Evolutionary conservation across 1,140 invertebrate genomes (phyloP), one percentile per base, ranked within the genome.

Genomic region (Copidosoma floridanum): DNA sequence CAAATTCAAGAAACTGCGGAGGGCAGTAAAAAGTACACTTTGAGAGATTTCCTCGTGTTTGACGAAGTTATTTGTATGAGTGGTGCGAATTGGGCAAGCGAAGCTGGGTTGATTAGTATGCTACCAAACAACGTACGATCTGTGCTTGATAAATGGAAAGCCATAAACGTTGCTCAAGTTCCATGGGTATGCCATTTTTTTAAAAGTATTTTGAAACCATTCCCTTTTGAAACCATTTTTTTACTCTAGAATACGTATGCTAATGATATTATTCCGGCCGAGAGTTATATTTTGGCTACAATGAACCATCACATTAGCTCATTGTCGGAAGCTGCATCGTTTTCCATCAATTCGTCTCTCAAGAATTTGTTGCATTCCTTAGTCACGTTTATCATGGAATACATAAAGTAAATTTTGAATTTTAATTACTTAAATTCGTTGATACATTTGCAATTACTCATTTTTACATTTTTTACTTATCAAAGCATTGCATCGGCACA

Each of bases 251-350:
- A 85, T 41, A 85, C 86, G 5, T 90, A 88, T 71, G 83, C 86
- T 16, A 88, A 86, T 65, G 90, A 94, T 71, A 87, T 92, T 6
- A 88, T 94, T 64, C 91, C 91, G 21, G 87, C 88, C 0, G 92
- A 94, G 71, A 92, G 87, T 68, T 92, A 90, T 62, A 84, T 93
- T 7, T 79, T 88, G 58, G 83, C 83, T 24, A 82, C 86, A 2
- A 81, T 89, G 8, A 82, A 82, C 65, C 74, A 79, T 21, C 83
- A 85, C 57, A 77, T 86, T 11, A 80, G 80, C 18, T 82, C 82
- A 10, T 65, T 88, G 4, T 84, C 86, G 23, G 80, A 82, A 56
- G 82, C 84, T 64, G 72, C 80, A 23, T 75, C 73, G 2, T 89
- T 88, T 68, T 84, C 82, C 7, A 85, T 89, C 14, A 88, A 87